Base-by-base conservation (phyloP, 2,113 vertebrate genomes). In the Ictalurus furcatus region DNA sequence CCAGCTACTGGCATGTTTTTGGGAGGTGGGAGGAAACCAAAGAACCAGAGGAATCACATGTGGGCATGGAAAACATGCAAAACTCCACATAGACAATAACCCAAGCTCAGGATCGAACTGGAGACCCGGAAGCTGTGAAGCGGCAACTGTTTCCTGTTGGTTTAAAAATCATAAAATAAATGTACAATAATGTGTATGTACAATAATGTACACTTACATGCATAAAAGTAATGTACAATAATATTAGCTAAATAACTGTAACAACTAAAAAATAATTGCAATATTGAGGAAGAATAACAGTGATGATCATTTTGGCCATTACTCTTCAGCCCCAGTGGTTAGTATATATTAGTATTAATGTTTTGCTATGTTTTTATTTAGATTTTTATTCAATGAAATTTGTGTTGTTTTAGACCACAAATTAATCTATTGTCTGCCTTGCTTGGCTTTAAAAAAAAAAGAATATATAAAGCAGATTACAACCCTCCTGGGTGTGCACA, bases 401-500 rank as follows among this genome's bases (percentile, higher is more conserved):
- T 59, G n/a, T 59, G 7, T 37, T 82, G 30, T 37, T 44, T 40
- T 63, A 23, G 21, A 40, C 56, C 34, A 83, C 8, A 25, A 6
- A 28, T 34, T 44, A 59, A 28, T 37, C 11, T 86, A 28, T 19
- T 78, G 21, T 6, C 28, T 81, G 28, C 59, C 17, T 11, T 30
- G 21, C 25, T 52, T 52, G 48, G 48, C 61, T 37, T 21, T 67
- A n/a, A 30, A 69, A 71, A 71, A 67, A 37, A 67, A 67, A 3
- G 9, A 67, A 9, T 25, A 8, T 34, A 40, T 30, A 73, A 40
- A 84, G 44, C 40, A 73, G 63, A 89, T 84, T 89, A 80, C 65
- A 56, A 40, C 23, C 59, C 52, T 80, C 67, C 74, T 86, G 78
- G 71, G 40, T 83, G 54, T 84, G 40, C 48, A 21, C 63, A 85